Percentiles rank a stretch among this genome's conserved stretches.
Conservation (phyloP, 2,113 vertebrate genomes). For the Desmodus rotundus region DNA sequence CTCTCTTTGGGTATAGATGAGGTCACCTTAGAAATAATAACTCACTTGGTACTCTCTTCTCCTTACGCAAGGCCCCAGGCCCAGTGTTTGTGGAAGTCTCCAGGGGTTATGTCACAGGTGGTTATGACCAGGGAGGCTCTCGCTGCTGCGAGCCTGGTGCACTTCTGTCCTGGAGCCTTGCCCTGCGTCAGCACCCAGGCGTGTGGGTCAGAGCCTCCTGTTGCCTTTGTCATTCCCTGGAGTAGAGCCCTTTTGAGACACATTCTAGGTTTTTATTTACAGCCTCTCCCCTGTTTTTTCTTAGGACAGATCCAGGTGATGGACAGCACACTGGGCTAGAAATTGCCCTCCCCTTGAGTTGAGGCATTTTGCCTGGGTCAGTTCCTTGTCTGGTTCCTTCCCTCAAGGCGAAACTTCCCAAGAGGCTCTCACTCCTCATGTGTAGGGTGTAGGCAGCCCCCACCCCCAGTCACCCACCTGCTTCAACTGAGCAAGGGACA, state of each 20-base stretch:
- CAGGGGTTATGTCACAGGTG: neutral
- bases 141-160: neutral
- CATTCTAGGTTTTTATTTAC: neutral
- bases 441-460: neutral
- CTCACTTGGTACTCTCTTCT: neutral
- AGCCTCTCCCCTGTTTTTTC: neutral
- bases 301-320: neutral
- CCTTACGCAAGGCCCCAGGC: neutral
- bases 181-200: neutral
- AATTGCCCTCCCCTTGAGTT: neutral
- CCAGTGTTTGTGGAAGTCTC: neutral
- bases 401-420: neutral
- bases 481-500: neutral
- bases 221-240: neutral
- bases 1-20: neutral
- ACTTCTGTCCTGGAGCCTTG: neutral
- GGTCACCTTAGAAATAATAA: neutral
- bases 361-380: neutral
- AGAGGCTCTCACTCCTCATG: neutral
- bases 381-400: neutral
- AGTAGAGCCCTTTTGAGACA: neutral
- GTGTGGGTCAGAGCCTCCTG: neutral
- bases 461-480: neutral
- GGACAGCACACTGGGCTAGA: neutral
- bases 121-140: neutral